Base-by-base conservation (phyloP, 2,113 vertebrate genomes). In the Neodon shergylaensis region DNA sequence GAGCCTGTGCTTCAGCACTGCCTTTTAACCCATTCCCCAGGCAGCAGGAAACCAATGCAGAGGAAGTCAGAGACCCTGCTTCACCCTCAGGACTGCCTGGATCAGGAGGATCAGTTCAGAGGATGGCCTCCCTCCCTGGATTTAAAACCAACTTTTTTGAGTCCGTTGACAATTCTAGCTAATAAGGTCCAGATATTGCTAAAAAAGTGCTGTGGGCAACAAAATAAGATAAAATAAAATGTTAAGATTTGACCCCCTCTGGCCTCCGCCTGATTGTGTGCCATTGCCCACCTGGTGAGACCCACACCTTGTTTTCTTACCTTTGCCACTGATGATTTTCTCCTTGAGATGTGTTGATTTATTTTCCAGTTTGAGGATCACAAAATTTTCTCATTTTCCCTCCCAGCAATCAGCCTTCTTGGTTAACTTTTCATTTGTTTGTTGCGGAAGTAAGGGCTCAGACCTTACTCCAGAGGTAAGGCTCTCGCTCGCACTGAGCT, bases 241-340 rank as follows among this genome's bases (percentile, higher is more conserved):
- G 26, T 76, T 19, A 68, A 24, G 47, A 58, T 36, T 10, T 70
- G 70, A 33, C 28, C 14, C 44, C 42, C 24, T 44, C 24, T 39
- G 19, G 65, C 5, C 13, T 36, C 61, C 19, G 3, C 36, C 14
- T 11, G 19, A 42, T 5, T 1, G 0, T 21, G 54, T 36, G 11
- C 1, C 4, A 22, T 24, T 61, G 58, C n/a, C 36, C 7, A 42
- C 81, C 13, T 39, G n/a, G 33, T 26, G 33, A 82, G 36, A 58
- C 21, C 21, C 52, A 82, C 0, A 24, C 52, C 22, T 0, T 17
- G 54, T 17, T n/a, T 72, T 44, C 9, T 7, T 78, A 68, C 54
- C 74, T 1, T 44, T 9, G 11, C 36, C 22, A 2, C 63, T 82
- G 4, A 10, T 14, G 42, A 26, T 42, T 74, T 61, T 95, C 21